Conservation (phyloP, 2,113 vertebrate species). For the Hemibagrus wyckioides region DNA sequence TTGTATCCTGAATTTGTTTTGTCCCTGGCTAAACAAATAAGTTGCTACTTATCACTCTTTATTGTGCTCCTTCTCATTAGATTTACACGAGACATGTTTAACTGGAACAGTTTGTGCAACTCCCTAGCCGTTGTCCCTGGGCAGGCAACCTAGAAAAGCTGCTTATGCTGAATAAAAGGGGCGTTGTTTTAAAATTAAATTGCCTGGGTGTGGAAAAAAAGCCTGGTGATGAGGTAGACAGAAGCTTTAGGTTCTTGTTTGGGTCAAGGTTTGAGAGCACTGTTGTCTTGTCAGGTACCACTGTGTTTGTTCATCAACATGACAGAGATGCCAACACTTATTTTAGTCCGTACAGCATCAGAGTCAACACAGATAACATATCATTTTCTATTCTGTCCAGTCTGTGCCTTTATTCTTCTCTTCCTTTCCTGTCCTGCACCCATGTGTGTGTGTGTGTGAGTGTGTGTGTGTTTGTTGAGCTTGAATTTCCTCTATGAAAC, state of each 20-base stretch:
- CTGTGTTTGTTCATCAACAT: constrained; percentile 3
- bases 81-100: constrained; percentile 19
- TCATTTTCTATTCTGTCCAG: constrained; percentile 65
- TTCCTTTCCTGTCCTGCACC: constrained; percentile 22
- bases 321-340: constrained; percentile 59
- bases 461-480: constrained; percentile 71
- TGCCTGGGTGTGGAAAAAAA: constrained; percentile 1
- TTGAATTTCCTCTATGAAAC: constrained; percentile 68
- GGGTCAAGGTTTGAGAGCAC: constrained; percentile 16
- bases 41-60: constrained; percentile 16
- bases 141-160: constrained; percentile 72
- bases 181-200: constrained; percentile 60
- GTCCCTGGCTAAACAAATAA: background rate
- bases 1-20: background rate
- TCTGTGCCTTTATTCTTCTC: constrained; percentile 41
- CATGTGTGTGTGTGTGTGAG: constrained; percentile 53
- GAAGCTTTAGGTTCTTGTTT: constrained; percentile 3
- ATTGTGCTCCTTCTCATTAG: background rate
- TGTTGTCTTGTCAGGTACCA: background rate
- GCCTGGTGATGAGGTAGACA: constrained; percentile 3
- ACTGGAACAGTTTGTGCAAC: constrained; percentile 8
- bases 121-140: constrained; percentile 57
- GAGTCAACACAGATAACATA: constrained; percentile 68
- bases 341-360: constrained; percentile 61
- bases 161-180: constrained; percentile 74